Conservation (phyloP, 2,797 vertebrate genomes). For the Meda fulgida region DNA sequence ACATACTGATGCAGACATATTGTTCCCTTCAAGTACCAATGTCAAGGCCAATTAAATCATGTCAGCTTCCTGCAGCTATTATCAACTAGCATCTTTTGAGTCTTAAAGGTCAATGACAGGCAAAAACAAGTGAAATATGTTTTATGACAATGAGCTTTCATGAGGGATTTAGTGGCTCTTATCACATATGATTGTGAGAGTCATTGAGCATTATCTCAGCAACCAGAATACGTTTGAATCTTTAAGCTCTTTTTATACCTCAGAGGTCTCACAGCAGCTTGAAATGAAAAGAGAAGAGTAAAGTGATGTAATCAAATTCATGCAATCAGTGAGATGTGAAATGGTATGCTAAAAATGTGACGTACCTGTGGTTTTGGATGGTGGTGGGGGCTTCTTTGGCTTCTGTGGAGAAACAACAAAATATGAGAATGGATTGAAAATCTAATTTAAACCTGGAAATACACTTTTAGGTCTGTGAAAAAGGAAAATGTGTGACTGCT, state of each 20-base stretch:
- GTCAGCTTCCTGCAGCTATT: neutral
- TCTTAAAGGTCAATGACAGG: neutral
- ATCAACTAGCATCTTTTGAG: neutral
- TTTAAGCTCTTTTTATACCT: constrained; percentile 5
- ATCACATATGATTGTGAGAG: neutral
- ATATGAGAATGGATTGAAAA: neutral
- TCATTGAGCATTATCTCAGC: neutral
- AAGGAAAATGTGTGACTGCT: neutral
- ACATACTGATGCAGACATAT: neutral
- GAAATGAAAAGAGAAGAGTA: constrained; percentile 1
- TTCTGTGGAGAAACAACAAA: constrained; percentile 78
- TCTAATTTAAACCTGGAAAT: neutral
- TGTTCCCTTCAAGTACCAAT: neutral
- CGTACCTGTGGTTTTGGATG: constrained; percentile 86
- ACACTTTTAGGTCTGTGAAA: neutral
- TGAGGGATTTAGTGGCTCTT: neutral
- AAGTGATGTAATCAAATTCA: neutral
- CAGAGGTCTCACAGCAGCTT: constrained; percentile 6
- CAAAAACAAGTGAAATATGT: neutral
- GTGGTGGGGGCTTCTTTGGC: constrained; percentile 92
- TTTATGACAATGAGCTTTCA: neutral
- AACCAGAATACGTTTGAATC: neutral
- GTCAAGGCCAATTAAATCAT: neutral
- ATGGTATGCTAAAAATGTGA: neutral
- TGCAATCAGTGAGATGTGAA: constrained; percentile 2